Evolutionary conservation across 2,797 vertebrate genomes (phyloP).

Genomic region (Antrozous pallidus): DNA sequence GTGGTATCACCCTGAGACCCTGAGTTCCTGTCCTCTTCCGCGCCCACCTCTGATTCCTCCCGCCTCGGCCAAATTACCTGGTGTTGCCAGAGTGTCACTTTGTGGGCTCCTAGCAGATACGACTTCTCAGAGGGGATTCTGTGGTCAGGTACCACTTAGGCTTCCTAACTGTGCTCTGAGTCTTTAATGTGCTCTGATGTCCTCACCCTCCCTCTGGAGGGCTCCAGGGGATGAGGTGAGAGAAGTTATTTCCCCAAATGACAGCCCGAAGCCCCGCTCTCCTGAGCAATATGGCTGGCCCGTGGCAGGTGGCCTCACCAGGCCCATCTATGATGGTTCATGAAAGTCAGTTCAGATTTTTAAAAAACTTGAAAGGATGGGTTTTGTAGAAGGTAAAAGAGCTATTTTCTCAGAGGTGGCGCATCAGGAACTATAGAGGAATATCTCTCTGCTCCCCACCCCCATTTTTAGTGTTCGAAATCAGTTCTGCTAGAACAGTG

Average conservation of each 20-base stretch:
- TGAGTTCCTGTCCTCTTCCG: not conserved
- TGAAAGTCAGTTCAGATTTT: not conserved
- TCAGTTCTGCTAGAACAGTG: not conserved
- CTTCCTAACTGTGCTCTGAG: not conserved
- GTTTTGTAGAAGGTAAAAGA: not conserved
- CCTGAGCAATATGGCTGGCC: fast-evolving
- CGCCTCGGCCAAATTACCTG: not conserved
- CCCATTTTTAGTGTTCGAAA: not conserved
- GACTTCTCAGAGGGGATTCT: not conserved
- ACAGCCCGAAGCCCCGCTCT: not conserved
- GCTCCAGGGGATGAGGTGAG: not conserved
- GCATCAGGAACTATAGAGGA: not conserved
- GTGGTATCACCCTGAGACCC: not conserved
- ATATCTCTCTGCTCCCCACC: not conserved
- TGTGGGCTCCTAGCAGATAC: not conserved
- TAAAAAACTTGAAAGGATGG: not conserved
- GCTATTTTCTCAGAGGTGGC: not conserved
- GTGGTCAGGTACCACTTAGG: not conserved
- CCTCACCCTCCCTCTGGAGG: not conserved
- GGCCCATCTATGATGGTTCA: not conserved
- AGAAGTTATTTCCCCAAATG: not conserved
- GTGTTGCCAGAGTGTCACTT: not conserved
- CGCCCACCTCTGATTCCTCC: fast-evolving
- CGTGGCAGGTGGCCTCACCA: fast-evolving
- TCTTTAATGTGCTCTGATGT: fast-evolving